phyloP scores from a whole-genome alignment of 2,113 vertebrate species.

The Saiga tatarica region DNA sequence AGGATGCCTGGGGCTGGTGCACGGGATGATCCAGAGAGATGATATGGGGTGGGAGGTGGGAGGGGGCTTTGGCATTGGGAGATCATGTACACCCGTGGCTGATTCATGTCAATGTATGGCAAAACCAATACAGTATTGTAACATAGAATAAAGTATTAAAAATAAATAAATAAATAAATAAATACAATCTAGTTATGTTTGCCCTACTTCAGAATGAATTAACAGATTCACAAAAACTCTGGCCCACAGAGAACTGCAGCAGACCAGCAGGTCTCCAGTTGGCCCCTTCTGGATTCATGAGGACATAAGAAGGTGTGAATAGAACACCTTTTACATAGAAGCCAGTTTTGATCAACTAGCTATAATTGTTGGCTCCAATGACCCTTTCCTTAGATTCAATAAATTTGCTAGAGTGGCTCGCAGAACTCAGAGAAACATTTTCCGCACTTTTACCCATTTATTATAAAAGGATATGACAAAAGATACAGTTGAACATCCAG shows the following conservation, averaged over 20 bases:
- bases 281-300: neutral
- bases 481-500: neutral
- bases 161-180: no score
- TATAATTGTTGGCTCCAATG: neutral
- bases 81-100: no score
- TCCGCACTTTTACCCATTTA: neutral
- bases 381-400: neutral
- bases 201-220: neutral
- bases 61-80: no score
- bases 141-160: no score
- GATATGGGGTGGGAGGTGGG: no score
- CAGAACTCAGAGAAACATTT: neutral
- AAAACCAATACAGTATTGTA: no score
- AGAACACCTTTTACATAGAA: neutral
- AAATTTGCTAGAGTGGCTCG: neutral
- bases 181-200: neutral
- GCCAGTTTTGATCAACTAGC: neutral
- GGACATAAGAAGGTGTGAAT: neutral
- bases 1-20: no score
- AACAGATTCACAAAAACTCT: neutral
- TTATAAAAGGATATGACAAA: neutral
- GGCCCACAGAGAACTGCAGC: neutral
- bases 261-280: neutral
- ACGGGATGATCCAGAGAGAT: no score
- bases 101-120: no score